Percentiles rank a stretch among this genome's conserved stretches.
Evolutionary conservation across 2,888 invertebrate genomes (phyloP).

Genomic region (Patella caerulea): DNA sequence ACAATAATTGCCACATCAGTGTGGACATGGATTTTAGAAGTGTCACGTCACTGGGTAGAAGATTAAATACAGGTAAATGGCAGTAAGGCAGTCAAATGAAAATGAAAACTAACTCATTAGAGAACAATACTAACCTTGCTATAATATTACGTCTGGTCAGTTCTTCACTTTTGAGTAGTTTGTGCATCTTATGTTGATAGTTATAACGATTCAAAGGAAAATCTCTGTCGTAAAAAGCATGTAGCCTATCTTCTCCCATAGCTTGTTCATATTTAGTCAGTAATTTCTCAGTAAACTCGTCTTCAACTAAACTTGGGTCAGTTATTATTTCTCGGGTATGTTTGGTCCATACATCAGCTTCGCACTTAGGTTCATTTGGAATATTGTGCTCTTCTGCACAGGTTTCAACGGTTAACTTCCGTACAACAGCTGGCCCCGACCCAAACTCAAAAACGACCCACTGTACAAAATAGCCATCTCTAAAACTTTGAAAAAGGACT

Average conservation of each 20-base stretch:
- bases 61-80: too few relatives aligned
- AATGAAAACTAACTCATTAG: too few relatives aligned
- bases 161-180: constrained; percentile 65
- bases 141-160: constrained; percentile 49
- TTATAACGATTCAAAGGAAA: constrained; percentile 65
- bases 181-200: constrained; percentile 68
- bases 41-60: too few relatives aligned
- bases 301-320: constrained; percentile 32
- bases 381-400: constrained; percentile 33
- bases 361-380: constrained; percentile 54
- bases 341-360: constrained; percentile 65
- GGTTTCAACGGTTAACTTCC: constrained; percentile 64
- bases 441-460: constrained; percentile 69
- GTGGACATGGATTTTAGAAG: too few relatives aligned
- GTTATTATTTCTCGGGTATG: constrained; percentile 59
- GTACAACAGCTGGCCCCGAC: constrained; percentile 53
- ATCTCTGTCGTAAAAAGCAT: constrained; percentile 59
- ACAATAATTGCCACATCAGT: too few relatives aligned
- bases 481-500: constrained; percentile 27
- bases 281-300: constrained; percentile 37
- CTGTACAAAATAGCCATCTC: constrained; percentile 68
- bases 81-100: too few relatives aligned
- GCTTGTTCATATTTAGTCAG: constrained; percentile 60
- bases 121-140: too few relatives aligned
- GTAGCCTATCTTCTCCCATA: constrained; percentile 51